Evolutionary conservation across 37 sponge, comb jelly and placozoan species (phyloP).

Genomic region (Tethya wilhelma): DNA sequence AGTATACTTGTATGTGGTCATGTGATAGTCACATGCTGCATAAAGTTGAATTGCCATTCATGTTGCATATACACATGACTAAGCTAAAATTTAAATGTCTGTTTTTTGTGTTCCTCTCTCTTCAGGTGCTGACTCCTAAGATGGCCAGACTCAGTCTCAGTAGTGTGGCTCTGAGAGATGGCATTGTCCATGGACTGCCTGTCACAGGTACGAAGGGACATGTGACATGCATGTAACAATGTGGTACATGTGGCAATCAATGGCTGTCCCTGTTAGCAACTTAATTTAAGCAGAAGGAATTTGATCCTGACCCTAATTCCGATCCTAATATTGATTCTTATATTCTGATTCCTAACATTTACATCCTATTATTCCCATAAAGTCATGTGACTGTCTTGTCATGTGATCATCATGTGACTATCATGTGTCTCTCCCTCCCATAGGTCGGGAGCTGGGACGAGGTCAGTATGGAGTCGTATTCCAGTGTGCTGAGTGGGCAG

Average conservation of each 20-base stretch:
- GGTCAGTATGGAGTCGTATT: slow-evolving; percentile 99
- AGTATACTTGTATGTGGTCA: no score
- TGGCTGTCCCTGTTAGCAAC: no score
- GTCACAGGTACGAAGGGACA: slow-evolving; percentile 64
- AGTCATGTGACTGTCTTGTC: no score
- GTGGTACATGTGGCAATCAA: no score
- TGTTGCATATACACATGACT: no score
- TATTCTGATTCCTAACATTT: neutral
- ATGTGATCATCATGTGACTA: no score
- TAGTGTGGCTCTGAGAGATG: slow-evolving; percentile 85
- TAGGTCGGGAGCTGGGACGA: slow-evolving; percentile 85
- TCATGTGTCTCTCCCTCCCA: neutral
- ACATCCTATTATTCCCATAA: no score
- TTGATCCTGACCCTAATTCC: neutral
- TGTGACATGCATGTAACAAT: no score
- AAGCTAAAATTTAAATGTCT: no score
- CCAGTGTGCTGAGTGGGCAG: slow-evolving; percentile 94
- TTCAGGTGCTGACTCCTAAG: slow-evolving; percentile 76
- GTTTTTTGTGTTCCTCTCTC: slow-evolving; percentile 3
- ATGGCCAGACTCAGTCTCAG: slow-evolving; percentile 87
- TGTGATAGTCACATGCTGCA: no score
- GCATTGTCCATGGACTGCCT: slow-evolving; percentile 89
- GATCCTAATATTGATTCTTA: neutral
- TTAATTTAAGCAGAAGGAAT: no score
- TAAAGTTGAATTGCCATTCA: no score